These are phyloP conservation scores for Caerostris darwini DNA, from an alignment of 1,140 invertebrate genomes.

Conservation along the genomic window DNA sequence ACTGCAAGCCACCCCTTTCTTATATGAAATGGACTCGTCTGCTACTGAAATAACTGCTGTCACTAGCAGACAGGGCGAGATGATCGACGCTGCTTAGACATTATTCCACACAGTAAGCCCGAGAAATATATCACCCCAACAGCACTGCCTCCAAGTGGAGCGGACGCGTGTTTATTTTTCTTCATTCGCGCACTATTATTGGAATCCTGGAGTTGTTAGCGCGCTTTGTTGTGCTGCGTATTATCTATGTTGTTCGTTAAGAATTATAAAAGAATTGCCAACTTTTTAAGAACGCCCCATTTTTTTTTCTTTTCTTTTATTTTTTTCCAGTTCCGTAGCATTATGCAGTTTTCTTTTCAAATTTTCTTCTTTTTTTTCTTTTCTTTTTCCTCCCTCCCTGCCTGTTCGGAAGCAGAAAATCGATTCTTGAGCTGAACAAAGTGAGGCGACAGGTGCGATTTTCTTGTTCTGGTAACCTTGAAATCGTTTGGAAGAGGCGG, in stretches of 20 bases:
- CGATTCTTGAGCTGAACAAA: not conserved
- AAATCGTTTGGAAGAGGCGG: slow-evolving; percentile 60
- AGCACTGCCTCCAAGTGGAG: not conserved
- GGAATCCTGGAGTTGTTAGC: not conserved
- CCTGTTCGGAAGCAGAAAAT: not conserved
- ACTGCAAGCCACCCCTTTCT: no score
- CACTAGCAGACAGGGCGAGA: slow-evolving; percentile 1
- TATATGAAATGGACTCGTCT: not conserved
- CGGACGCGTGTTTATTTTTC: not conserved
- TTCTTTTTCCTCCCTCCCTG: no score
- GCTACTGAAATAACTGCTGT: not conserved
- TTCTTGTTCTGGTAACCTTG: slow-evolving; percentile 65
- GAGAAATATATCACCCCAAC: not conserved
- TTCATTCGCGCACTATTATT: not conserved
- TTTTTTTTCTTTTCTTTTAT: not conserved
- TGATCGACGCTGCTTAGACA: not conserved
- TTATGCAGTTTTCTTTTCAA: not conserved
- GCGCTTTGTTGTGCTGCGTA: not conserved
- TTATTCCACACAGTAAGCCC: not conserved
- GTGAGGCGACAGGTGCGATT: slow-evolving; percentile 41
- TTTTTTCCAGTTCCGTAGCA: not conserved
- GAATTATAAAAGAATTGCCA: not conserved
- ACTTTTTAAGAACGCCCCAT: not conserved
- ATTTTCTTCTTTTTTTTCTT: not conserved
- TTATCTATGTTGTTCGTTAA: not conserved